These are phyloP conservation scores for Cataglyphis hispanica DNA, from an alignment of 1,140 invertebrate genomes.

Conservation along the genomic window DNA sequence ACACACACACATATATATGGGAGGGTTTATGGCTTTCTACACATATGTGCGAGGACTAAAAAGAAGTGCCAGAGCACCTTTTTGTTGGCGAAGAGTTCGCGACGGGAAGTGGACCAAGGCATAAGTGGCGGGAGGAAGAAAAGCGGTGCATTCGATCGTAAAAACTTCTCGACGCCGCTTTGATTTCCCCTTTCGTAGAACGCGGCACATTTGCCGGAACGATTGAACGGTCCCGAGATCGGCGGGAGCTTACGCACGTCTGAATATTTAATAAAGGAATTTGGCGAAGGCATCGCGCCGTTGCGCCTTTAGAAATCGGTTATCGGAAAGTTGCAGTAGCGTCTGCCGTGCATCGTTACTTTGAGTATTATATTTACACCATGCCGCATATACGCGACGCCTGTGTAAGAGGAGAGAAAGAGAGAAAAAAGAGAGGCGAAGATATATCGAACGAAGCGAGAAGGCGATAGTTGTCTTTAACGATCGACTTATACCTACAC, in stretches of 20 bases:
- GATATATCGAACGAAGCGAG: constrained; percentile 29
- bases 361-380: not conserved
- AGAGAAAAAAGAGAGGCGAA: not conserved
- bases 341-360: constrained; percentile 7
- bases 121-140: constrained; percentile 61
- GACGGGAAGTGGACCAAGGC: constrained; percentile 27
- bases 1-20: not conserved
- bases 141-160: constrained; percentile 71
- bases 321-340: constrained; percentile 1
- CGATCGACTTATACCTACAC: constrained; percentile 65
- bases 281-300: constrained; percentile 5
- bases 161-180: constrained; percentile 73
- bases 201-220: constrained; percentile 39
- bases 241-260: constrained; percentile 7
- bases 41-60: constrained; percentile 50
- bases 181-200: constrained; percentile 60
- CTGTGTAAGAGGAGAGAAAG: not conserved
- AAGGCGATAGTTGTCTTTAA: constrained; percentile 53
- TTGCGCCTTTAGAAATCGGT: constrained; percentile 35
- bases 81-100: constrained; percentile 61
- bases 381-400: not conserved
- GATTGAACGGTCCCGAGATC: constrained; percentile 14
- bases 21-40: constrained; percentile 34
- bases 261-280: constrained; percentile 62
- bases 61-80: constrained; percentile 46